phyloP scores from a whole-genome alignment of 2,113 vertebrate genomes.

The Tenebrosternarchus preto region DNA sequence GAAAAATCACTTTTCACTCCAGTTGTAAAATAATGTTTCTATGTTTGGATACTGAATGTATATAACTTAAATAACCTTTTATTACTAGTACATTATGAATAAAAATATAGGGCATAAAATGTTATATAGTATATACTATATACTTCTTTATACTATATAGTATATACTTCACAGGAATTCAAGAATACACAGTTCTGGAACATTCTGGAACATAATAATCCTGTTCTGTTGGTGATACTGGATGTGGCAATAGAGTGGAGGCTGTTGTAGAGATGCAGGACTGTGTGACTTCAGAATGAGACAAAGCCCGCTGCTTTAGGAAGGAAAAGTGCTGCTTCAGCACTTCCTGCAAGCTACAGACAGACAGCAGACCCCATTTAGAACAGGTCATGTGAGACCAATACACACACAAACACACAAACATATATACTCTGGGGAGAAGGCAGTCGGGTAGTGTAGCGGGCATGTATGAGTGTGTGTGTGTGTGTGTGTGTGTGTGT shows the following conservation, averaged over 20 bases:
- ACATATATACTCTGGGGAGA: conserved; percentile 17
- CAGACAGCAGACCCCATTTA: conserved; percentile 12
- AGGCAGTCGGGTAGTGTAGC: conserved; percentile 5
- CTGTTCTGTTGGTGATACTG: neutral
- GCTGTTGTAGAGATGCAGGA: neutral
- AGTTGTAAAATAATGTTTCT: no score
- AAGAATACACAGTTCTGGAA: no score
- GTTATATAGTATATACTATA: no score
- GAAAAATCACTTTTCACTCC: no score
- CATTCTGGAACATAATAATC: neutral
- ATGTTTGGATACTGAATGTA: no score
- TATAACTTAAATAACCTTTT: no score
- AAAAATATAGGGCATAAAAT: no score
- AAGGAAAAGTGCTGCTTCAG: conserved; percentile 13
- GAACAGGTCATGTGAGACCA: conserved; percentile 19
- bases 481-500: conserved; percentile 30
- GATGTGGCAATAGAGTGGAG: neutral
- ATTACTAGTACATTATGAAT: no score
- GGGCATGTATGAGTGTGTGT: neutral
- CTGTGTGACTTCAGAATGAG: conserved; percentile 22
- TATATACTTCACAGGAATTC: no score
- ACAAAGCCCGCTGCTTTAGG: conserved; percentile 20
- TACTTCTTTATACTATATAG: no score
- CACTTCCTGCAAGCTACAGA: conserved; percentile 20
- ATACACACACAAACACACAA: conserved; percentile 2